Evolutionary conservation across 2,113 vertebrate species (phyloP).

Genomic region (Argyrosomus japonicus): DNA sequence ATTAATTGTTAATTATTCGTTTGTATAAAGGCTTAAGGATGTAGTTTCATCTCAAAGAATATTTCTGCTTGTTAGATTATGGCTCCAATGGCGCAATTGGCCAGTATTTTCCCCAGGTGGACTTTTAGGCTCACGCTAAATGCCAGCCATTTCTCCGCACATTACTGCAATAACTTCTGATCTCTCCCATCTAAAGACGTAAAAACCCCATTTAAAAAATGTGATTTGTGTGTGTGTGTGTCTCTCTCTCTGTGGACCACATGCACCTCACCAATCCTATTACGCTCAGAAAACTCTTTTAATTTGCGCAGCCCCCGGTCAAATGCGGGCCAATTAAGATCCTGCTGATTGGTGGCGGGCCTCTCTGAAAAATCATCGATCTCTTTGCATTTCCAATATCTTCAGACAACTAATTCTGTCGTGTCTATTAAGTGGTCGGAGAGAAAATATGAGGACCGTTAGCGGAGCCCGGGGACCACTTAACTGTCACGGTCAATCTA

Average conservation of each 20-base stretch:
- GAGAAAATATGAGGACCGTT: slow-evolving; percentile 90
- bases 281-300: slow-evolving; percentile 54
- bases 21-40: background rate
- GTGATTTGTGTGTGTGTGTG: slow-evolving; percentile 33
- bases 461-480: slow-evolving; percentile 89
- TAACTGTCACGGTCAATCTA: slow-evolving; percentile 94
- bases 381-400: slow-evolving; percentile 92
- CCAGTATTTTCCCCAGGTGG: background rate
- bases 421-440: slow-evolving; percentile 88
- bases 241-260: slow-evolving; percentile 27
- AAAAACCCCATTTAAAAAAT: slow-evolving; percentile 21
- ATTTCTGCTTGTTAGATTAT: slow-evolving; percentile 9
- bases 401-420: slow-evolving; percentile 92
- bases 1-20: background rate
- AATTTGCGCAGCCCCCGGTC: slow-evolving; percentile 82
- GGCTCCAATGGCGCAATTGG: background rate
- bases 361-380: slow-evolving; percentile 90
- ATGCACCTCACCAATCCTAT: slow-evolving; percentile 39
- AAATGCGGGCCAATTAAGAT: slow-evolving; percentile 94
- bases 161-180: slow-evolving; percentile 36
- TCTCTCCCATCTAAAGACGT: background rate
- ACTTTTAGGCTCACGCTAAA: background rate
- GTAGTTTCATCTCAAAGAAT: background rate
- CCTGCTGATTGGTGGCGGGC: slow-evolving; percentile 91
- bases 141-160: background rate